phyloP scores from a whole-genome alignment of 2,888 invertebrate genomes.

The Coenonympha arcania region DNA sequence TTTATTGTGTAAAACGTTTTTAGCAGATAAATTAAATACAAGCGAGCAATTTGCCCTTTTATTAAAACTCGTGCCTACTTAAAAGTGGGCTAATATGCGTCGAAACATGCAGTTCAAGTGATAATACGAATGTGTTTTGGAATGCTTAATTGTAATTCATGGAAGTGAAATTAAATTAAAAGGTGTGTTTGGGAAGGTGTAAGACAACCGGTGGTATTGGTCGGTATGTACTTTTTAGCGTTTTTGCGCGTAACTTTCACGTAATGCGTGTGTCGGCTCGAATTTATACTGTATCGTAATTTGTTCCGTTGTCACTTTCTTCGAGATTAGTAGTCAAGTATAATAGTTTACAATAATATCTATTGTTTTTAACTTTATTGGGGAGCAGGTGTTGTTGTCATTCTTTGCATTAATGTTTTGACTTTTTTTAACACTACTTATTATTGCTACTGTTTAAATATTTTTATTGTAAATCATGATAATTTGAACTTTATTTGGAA shows the following conservation, averaged over 20 bases:
- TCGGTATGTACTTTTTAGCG: conserved; percentile 14
- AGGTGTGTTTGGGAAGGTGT: conserved; percentile 19
- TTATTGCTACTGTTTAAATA: too few relatives aligned
- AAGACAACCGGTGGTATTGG: conserved; percentile 18
- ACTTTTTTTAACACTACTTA: too few relatives aligned
- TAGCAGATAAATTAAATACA: too few relatives aligned
- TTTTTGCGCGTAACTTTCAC: conserved; percentile 20
- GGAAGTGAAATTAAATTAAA: conserved; percentile 30
- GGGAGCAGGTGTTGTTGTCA: neutral
- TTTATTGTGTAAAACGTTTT: too few relatives aligned
- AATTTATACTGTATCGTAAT: conserved; percentile 29
- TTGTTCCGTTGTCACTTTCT: conserved; percentile 20
- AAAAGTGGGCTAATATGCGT: neutral
- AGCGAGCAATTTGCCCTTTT: neutral
- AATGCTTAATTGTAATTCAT: conserved; percentile 51
- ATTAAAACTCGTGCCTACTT: neutral
- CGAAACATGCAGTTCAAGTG: neutral
- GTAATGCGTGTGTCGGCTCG: conserved; percentile 13
- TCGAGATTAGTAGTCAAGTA: conserved; percentile 19
- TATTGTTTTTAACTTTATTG: neutral
- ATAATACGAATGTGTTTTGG: conserved; percentile 22
- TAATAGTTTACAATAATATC: too few relatives aligned
- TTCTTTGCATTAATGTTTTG: too few relatives aligned
- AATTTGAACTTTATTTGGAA: too few relatives aligned
- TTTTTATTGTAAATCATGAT: too few relatives aligned